These are phyloP conservation scores for Stenodera caucasica DNA, from an alignment of 2,888 invertebrate genomes.

Conservation along the genomic window DNA sequence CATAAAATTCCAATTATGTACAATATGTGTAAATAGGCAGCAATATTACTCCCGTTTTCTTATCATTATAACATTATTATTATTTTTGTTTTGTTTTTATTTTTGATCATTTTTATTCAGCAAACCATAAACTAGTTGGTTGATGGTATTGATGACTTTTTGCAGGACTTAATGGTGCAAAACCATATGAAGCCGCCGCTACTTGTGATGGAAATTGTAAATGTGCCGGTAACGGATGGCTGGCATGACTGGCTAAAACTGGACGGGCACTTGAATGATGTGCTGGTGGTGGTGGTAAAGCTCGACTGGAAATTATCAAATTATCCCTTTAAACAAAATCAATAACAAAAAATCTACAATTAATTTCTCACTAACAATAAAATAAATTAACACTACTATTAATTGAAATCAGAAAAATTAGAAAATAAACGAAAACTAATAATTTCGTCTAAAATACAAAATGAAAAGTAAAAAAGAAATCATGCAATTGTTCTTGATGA, in stretches of 20 bases:
- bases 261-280: conserved; percentile 78
- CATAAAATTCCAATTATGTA: no score
- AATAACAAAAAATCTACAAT: no score
- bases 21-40: no score
- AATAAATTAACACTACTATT: no score
- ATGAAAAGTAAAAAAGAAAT: no score
- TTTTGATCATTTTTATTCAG: conserved; percentile 60
- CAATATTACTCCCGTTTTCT: no score
- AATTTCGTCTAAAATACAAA: no score
- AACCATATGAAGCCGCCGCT: conserved; percentile 62
- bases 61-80: not conserved
- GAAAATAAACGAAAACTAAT: no score
- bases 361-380: no score
- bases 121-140: conserved; percentile 72
- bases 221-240: conserved; percentile 80
- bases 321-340: conserved; percentile 8
- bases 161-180: conserved; percentile 71
- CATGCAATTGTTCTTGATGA: conserved; percentile 37
- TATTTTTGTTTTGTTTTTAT: not conserved
- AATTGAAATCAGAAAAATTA: conserved; percentile 18
- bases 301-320: conserved; percentile 56
- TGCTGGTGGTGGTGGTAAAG: conserved; percentile 76
- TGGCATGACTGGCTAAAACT: conserved; percentile 66
- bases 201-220: conserved; percentile 74
- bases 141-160: conserved; percentile 71